Evolutionary conservation across 2,888 invertebrate species (phyloP), one percentile per base, ranked within the genome.

Genomic region (Carterocephalus palaemon): DNA sequence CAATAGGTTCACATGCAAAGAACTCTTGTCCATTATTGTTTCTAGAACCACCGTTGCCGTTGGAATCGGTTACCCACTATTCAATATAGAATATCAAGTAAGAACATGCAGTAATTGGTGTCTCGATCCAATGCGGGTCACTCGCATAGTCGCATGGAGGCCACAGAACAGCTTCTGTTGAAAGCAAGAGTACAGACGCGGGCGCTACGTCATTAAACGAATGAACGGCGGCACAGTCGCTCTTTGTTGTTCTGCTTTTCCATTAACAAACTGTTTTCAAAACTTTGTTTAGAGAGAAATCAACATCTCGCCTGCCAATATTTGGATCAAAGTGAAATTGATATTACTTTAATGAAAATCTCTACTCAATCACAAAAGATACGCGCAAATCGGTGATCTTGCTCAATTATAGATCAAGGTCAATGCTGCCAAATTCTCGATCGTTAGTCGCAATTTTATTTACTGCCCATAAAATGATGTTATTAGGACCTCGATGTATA

Each of bases 121-220:
- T 20, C 37, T 38, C 28, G 19, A 19, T 10, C 37, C 20, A 37
- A 43, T 43, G 36, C 43, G 36, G 43, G 45, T 45, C 45, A 45
- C 37, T 31, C 43, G 43, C n/a, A n/a, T n/a, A 13, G n/a, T 26
- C 3, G n/a, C 36, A 43, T 31, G 17, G 22, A 16, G 29, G 36
- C 29, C 23, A 23, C 23, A 17, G 37, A 31, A 37, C 37, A 17
- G 36, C 43, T 37, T 42, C 28, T 28, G 42, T 34, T 37, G 43
- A 45, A 45, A 45, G 43, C 37, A 45, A 45, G 37, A 45, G 43
- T 45, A 19, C 36, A 34, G 19, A 19, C 36, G 10, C 10, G 26
- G 15, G 31, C 23, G 37, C 31, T 38, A 38, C 24, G 31, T 45
- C 37, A 37, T 38, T 45, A 45, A 29, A 9, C 42, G 22, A 32